Evolutionary conservation across 2,113 vertebrate genomes (phyloP).

Genomic region (Rattus rattus): DNA sequence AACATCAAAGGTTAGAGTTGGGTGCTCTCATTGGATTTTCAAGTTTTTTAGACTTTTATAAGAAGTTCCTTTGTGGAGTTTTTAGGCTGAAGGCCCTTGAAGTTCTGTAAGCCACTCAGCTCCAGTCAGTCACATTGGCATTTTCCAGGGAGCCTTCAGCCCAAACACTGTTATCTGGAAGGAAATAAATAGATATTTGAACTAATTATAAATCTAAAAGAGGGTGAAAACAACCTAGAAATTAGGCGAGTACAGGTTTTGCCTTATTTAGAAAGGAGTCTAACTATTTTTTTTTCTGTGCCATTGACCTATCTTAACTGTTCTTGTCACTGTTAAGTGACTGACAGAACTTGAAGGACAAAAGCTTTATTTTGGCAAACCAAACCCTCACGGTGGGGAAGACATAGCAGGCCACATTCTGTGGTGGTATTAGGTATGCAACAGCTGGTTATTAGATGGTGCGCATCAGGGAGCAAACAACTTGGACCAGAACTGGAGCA

Average conservation of each 20-base stretch:
- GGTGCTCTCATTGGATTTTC: conserved; percentile 10
- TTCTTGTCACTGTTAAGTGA: not conserved
- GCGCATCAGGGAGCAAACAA: not conserved
- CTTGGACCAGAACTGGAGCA: not conserved
- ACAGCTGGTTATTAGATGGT: not conserved
- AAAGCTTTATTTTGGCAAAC: not conserved
- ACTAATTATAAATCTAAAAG: not conserved
- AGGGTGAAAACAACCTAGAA: conserved; percentile 1
- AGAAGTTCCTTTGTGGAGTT: conserved; percentile 30
- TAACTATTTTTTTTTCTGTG: conserved; percentile 9
- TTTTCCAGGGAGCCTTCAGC: not conserved
- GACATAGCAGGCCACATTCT: not conserved
- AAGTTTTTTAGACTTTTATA: conserved; percentile 8
- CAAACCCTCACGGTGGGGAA: not conserved
- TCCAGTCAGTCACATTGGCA: not conserved
- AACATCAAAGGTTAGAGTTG: conserved; percentile 28
- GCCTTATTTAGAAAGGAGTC: not conserved
- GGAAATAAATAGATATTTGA: not conserved
- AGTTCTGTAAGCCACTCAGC: not conserved
- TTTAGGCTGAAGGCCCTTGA: conserved; percentile 20
- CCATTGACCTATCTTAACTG: not conserved
- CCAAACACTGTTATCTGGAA: not conserved
- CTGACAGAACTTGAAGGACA: not conserved
- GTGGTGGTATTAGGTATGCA: not conserved
- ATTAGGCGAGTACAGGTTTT: not conserved